Percentiles rank a stretch among this genome's conserved stretches.
phyloP scores from a whole-genome alignment of 1,140 invertebrate genomes.

The Mylabris phalerata region DNA sequence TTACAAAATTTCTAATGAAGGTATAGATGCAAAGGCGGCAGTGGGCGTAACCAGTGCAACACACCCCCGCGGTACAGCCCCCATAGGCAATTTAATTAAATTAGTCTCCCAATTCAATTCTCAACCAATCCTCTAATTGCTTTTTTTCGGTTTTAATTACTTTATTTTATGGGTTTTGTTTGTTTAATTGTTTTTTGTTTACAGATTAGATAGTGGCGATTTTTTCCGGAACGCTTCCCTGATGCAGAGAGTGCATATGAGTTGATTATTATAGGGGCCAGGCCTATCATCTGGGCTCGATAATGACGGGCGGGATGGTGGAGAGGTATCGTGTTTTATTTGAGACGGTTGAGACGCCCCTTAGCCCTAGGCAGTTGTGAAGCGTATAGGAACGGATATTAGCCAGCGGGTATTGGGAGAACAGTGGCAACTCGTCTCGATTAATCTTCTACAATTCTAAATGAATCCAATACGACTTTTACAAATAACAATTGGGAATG shows the following conservation, averaged over 20 bases:
- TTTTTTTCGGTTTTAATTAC: too few relatives aligned
- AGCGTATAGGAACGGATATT: constrained; percentile 10
- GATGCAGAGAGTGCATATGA: too few relatives aligned
- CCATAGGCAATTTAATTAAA: constrained; percentile 10
- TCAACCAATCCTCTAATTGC: neutral
- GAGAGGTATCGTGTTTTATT: constrained; percentile 26
- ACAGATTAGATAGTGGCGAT: too few relatives aligned
- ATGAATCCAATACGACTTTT: too few relatives aligned
- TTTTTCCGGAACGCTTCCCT: too few relatives aligned
- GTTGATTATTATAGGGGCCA: neutral
- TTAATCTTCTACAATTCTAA: too few relatives aligned
- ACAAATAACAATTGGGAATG: too few relatives aligned
- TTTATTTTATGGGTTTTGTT: neutral
- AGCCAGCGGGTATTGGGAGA: constrained; percentile 10
- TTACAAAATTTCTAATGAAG: neutral
- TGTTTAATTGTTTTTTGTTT: too few relatives aligned
- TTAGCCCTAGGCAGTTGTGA: constrained; percentile 22
- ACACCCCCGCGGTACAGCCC: constrained; percentile 34
- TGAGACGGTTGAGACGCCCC: constrained; percentile 33
- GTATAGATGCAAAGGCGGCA: constrained; percentile 23
- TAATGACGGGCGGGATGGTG: constrained; percentile 22
- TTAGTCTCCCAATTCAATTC: neutral
- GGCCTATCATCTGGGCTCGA: neutral
- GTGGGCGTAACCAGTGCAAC: constrained; percentile 36
- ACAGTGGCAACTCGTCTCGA: neutral